These are phyloP conservation scores for Machaerirhynchus nigripectus DNA, from an alignment of 2,113 vertebrate species.

Conservation along the genomic window DNA sequence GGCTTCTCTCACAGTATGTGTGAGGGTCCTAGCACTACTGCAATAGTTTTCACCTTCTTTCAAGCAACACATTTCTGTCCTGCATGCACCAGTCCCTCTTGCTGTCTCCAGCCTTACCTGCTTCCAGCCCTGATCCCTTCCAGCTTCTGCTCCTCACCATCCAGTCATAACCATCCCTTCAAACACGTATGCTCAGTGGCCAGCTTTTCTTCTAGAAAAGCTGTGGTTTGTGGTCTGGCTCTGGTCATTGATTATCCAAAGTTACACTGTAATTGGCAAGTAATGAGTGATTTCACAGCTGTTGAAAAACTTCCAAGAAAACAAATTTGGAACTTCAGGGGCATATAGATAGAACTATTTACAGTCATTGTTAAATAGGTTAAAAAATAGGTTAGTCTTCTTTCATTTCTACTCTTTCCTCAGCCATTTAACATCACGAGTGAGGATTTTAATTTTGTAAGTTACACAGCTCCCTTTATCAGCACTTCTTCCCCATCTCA, in stretches of 20 bases:
- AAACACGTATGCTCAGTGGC: neutral
- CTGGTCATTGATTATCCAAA: neutral
- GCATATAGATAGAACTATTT: neutral
- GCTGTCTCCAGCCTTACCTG: neutral
- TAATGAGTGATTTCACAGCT: neutral
- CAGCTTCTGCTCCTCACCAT: neutral
- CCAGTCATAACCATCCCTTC: neutral
- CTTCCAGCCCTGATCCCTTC: neutral
- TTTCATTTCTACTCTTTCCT: neutral
- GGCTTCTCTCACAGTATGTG: neutral
- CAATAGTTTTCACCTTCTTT: neutral
- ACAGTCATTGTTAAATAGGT: neutral
- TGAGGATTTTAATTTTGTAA: neutral
- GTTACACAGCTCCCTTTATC: neutral
- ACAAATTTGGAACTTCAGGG: neutral
- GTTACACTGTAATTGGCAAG: neutral
- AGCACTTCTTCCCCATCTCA: neutral
- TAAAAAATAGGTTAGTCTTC: neutral
- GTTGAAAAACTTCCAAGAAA: neutral
- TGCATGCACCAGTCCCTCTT: neutral
- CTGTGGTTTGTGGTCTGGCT: too few species aligned
- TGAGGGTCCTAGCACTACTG: neutral
- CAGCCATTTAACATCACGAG: neutral
- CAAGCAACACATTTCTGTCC: neutral
- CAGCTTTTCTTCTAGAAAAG: neutral